phyloP scores from a whole-genome alignment of 53 echinoderm and acorn worm species.

The Patiria pectinifera region DNA sequence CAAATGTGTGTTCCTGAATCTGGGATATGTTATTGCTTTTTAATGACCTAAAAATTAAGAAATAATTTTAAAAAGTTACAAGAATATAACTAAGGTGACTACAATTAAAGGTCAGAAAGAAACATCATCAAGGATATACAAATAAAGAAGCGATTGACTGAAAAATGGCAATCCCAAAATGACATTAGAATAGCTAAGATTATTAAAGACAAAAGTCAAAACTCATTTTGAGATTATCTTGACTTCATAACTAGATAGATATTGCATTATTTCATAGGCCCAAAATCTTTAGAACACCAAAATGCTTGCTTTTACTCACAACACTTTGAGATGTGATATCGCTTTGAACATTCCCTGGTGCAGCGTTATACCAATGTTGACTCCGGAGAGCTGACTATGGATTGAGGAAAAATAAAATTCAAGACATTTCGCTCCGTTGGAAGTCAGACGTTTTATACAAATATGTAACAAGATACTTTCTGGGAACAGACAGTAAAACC shows the following conservation, averaged over 20 bases:
- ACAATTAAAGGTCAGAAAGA: too few species aligned
- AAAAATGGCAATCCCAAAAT: too few species aligned
- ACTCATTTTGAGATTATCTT: too few species aligned
- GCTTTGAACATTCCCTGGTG: slow-evolving; percentile 29
- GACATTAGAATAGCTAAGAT: too few species aligned
- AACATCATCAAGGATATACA: too few species aligned
- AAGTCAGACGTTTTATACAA: background rate
- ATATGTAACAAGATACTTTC: too few species aligned
- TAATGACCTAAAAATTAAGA: slow-evolving; percentile 35
- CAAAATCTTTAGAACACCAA: background rate
- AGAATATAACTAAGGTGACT: too few species aligned
- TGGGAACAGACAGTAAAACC: too few species aligned
- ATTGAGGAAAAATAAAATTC: background rate
- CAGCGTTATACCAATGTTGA: slow-evolving; percentile 17
- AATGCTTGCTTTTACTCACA: slow-evolving; percentile 10
- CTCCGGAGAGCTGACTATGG: slow-evolving; percentile 38
- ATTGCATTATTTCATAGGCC: background rate
- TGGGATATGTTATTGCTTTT: slow-evolving; percentile 22
- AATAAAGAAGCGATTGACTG: too few species aligned
- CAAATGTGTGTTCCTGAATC: slow-evolving; percentile 52
- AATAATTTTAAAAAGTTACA: too few species aligned
- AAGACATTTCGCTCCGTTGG: background rate
- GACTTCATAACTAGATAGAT: too few species aligned
- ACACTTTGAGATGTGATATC: slow-evolving; percentile 1
- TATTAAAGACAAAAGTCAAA: too few species aligned